Evolutionary conservation across 2,888 invertebrate species (phyloP).

Genomic region (Laothoe populi): DNA sequence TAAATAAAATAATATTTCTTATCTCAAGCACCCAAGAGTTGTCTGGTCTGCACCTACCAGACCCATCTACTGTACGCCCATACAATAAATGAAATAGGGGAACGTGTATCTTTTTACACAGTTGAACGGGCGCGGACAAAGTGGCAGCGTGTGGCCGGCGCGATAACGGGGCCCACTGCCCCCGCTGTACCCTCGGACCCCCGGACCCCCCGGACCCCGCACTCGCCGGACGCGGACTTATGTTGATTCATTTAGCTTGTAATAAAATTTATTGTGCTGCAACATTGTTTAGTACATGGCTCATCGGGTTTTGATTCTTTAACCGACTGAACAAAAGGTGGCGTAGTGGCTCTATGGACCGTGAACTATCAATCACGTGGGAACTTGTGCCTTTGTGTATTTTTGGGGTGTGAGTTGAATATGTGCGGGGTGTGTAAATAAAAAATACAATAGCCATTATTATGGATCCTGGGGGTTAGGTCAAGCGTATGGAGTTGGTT

Average conservation of each 20-base stretch:
- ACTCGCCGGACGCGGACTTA: constrained; percentile 46
- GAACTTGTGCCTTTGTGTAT: constrained; percentile 1
- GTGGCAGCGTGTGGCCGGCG: constrained; percentile 34
- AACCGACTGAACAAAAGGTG: constrained; percentile 13
- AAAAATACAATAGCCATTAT: neutral
- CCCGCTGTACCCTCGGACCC: constrained; percentile 32
- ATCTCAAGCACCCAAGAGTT: neutral
- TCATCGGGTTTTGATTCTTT: constrained; percentile 26
- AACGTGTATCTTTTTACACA: constrained; percentile 71
- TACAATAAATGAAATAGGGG: constrained; percentile 62
- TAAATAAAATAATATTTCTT: no score
- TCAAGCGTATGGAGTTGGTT: no score
- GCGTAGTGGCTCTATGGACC: constrained; percentile 1
- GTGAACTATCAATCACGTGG: constrained; percentile 16
- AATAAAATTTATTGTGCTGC: constrained; percentile 54
- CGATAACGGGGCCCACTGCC: constrained; percentile 31
- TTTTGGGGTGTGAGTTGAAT: constrained; percentile 7
- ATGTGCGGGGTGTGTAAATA: neutral
- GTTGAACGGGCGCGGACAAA: constrained; percentile 71
- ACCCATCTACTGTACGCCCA: neutral
- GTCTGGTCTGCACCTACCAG: constrained; percentile 11
- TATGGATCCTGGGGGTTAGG: no score
- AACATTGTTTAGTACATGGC: constrained; percentile 34
- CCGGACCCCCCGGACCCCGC: constrained; percentile 20
- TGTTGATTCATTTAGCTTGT: constrained; percentile 63